phyloP scores from a whole-genome alignment of 1,140 invertebrate species.

The Diabrotica virgifera region DNA sequence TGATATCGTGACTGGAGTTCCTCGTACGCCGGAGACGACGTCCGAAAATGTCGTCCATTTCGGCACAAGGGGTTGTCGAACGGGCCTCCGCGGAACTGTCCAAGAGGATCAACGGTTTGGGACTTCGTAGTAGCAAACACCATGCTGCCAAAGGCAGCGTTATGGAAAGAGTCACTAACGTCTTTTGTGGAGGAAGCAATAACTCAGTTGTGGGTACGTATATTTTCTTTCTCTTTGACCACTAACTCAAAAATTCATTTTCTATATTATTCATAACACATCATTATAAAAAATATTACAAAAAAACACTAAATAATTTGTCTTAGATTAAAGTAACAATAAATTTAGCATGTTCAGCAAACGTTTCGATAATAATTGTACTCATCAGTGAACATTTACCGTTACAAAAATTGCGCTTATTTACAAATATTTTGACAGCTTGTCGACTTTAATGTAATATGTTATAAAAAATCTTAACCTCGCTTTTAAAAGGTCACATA shows the following conservation, averaged over 20 bases:
- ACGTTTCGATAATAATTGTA: no score
- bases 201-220: conserved; percentile 36
- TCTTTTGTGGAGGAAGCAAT: conserved; percentile 66
- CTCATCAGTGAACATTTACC: no score
- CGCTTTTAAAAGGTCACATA: no score
- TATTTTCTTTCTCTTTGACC: conserved; percentile 18
- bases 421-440: no score
- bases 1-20: conserved; percentile 18
- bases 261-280: no score
- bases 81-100: conserved; percentile 82
- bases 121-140: conserved; percentile 68
- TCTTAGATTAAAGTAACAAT: no score
- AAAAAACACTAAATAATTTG: no score
- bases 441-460: no score
- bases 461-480: no score
- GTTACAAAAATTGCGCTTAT: no score
- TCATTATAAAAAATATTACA: no score
- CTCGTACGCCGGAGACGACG: not conserved
- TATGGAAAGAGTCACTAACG: conserved; percentile 81
- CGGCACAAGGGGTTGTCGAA: conserved; percentile 79
- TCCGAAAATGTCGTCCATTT: conserved; percentile 53
- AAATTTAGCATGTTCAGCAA: no score
- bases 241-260: not conserved
- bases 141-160: conserved; percentile 60
- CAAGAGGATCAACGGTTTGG: conserved; percentile 81